These are phyloP conservation scores for Aricia artaxerxes DNA, from an alignment of 2,888 invertebrate genomes.

Conservation along the genomic window DNA sequence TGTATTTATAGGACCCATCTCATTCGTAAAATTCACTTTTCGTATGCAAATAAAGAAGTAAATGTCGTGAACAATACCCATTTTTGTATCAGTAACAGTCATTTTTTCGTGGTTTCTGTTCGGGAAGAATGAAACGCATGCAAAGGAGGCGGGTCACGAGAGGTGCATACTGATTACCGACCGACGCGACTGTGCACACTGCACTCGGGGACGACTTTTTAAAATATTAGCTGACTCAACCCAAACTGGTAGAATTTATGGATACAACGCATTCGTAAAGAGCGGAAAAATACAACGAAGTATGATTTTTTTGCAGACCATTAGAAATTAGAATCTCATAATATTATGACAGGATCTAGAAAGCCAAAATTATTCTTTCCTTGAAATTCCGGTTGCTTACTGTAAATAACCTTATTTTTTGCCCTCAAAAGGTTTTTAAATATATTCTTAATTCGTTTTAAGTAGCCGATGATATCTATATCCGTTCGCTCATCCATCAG, in stretches of 20 bases:
- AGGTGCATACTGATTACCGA: slow-evolving; percentile 63
- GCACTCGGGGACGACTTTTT: background rate
- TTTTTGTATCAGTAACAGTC: slow-evolving; percentile 22
- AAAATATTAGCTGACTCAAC: slow-evolving; percentile 4
- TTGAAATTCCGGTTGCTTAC: too few species aligned
- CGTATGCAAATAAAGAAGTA: background rate
- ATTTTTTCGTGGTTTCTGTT: slow-evolving; percentile 45
- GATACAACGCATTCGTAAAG: background rate
- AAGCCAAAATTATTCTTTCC: background rate
- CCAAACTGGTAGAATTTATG: background rate
- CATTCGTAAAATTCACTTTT: background rate
- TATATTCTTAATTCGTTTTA: background rate
- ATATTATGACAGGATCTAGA: background rate
- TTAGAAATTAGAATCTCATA: background rate
- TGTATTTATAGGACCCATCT: background rate
- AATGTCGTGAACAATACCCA: background rate
- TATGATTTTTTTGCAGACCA: background rate
- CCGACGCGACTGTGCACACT: background rate
- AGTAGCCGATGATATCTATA: slow-evolving; percentile 44
- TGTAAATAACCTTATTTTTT: background rate
- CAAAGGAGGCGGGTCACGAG: slow-evolving; percentile 61
- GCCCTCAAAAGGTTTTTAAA: background rate
- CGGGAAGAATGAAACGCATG: slow-evolving; percentile 47
- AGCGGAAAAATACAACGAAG: background rate
- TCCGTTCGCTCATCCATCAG: slow-evolving; percentile 67